These are phyloP conservation scores for Anthrax anthrax DNA, from an alignment of 2,888 invertebrate species.

Conservation along the genomic window DNA sequence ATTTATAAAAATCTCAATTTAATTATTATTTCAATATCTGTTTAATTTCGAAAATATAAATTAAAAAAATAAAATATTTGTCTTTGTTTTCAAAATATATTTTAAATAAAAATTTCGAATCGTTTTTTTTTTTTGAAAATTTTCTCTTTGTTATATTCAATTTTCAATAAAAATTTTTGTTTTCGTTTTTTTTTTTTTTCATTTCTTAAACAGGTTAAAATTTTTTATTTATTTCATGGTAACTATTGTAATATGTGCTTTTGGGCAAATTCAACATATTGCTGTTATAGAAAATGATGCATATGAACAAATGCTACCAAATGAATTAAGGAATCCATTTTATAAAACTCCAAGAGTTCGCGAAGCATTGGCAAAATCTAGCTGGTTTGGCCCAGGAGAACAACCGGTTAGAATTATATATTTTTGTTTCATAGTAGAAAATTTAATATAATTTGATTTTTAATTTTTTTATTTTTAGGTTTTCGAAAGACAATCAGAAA, in stretches of 20 bases:
- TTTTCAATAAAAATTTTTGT: too few relatives aligned
- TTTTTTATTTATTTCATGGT: too few relatives aligned
- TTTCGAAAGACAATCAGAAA: constrained; percentile 43
- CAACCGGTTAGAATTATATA: constrained; percentile 31
- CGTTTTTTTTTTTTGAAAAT: too few relatives aligned
- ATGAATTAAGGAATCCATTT: constrained; percentile 42
- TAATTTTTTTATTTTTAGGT: constrained; percentile 32
- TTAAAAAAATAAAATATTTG: too few relatives aligned
- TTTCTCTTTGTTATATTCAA: too few relatives aligned
- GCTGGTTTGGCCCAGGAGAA: constrained; percentile 48
- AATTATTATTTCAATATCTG: too few relatives aligned
- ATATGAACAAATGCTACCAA: constrained; percentile 42
- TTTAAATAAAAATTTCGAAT: too few relatives aligned
- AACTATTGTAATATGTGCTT: constrained; percentile 5
- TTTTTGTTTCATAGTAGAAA: not conserved
- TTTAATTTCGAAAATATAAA: too few relatives aligned
- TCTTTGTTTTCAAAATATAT: too few relatives aligned
- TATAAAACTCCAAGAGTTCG: constrained; percentile 43
- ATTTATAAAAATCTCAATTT: too few relatives aligned
- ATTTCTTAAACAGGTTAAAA: too few relatives aligned
- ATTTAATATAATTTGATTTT: not conserved
- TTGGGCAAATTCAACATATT: constrained; percentile 36
- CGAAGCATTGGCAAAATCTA: constrained; percentile 40
- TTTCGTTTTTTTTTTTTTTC: too few relatives aligned
- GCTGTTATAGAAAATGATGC: constrained; percentile 43